phyloP scores from a whole-genome alignment of 2,888 invertebrate species.

The Rhopalosiphum nymphaeae region DNA sequence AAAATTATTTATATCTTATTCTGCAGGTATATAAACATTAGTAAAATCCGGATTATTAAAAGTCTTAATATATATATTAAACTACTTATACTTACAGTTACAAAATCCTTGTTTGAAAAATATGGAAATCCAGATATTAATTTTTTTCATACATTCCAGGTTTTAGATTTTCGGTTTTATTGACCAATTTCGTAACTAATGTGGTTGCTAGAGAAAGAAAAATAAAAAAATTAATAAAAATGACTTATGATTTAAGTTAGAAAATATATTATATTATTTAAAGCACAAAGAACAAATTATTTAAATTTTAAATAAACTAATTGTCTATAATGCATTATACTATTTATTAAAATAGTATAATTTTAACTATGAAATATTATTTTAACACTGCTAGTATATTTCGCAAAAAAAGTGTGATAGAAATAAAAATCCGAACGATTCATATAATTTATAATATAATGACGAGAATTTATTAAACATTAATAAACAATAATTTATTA shows the following conservation, averaged over 20 bases:
- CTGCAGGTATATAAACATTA: background rate
- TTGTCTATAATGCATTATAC: too few relatives aligned
- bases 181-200: background rate
- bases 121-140: background rate
- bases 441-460: background rate
- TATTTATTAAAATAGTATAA: background rate
- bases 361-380: background rate
- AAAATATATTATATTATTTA: background rate
- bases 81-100: too few relatives aligned
- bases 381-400: background rate
- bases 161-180: background rate
- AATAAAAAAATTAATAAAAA: background rate
- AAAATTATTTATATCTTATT: background rate
- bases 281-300: background rate
- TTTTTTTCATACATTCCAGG: background rate
- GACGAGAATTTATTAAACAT: background rate
- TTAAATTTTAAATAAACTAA: too few relatives aligned
- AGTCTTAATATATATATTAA: background rate
- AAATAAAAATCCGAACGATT: background rate
- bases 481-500: background rate
- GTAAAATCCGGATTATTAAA: background rate
- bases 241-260: background rate
- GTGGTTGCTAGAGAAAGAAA: background rate
- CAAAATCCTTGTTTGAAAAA: background rate
- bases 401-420: background rate